Evolutionary conservation across 2,888 invertebrate species (phyloP), one percentile per base, ranked within the genome.

Genomic region (Lordiphosa fenestrarum): DNA sequence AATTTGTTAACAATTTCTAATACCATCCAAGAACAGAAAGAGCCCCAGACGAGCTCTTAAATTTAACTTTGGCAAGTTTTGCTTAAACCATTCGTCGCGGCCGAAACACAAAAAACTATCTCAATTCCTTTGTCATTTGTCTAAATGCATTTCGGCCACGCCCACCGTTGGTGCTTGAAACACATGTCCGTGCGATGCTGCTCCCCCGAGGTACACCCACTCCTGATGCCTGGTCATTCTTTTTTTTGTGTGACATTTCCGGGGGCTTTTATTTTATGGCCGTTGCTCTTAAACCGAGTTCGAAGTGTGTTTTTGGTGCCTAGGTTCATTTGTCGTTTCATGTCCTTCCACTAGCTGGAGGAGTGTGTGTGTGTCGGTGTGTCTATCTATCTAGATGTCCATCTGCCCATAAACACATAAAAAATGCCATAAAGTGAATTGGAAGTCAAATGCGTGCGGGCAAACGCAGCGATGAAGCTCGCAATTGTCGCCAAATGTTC

Each of bases 401-500:
- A 63, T 48, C 23, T 41, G 9, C 53, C 60, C 74, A 73, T 71
- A 71, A 78, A 70, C 75, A 66, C 84, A 84, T 80, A 80, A 80
- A 84, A 80, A 78, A 53, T 72, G 71, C 72, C 83, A 82, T 80
- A 84, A 80, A 80, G 83, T 66, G 80, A 84, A 80, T 80, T 80
- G 80, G 81, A 80, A 80, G 83, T 80, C 85, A 82, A 84, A 84
- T 74, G 69, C 67, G 70, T 30, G 30, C 30, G 41, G 23, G 33
- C 25, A 10, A 47, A 41, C 12, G 35, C 23, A 23, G 6, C 23
- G 23, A 23, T 23, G 23, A 23, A 23, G 9, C 30, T 30, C 9
- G 30, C 30, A 30, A 30, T 30, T 30, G 30, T 30, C 30, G 30
- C 30, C 30, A 30, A 30, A 30, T 30, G 30, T 30, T 30, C 30